Conservation (phyloP, 2,797 vertebrate genomes). For the Girardinus metallicus region DNA sequence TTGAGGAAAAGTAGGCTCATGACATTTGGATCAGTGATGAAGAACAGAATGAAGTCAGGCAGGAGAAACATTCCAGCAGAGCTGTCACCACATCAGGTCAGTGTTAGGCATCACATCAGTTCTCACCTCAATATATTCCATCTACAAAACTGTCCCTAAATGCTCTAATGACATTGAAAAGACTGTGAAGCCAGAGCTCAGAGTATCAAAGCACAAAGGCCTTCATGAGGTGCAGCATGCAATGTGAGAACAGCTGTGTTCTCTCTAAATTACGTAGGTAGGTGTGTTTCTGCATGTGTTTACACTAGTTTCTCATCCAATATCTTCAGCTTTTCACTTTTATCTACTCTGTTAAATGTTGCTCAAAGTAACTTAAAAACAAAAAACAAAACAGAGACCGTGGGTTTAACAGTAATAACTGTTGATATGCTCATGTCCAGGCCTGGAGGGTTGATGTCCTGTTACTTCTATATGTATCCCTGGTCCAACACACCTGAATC, state of each 20-base stretch:
- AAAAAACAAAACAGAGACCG: not conserved
- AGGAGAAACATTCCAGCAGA: not conserved
- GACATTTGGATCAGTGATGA: not conserved
- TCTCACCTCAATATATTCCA: not conserved
- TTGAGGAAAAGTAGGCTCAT: not conserved
- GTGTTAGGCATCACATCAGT: too few relatives aligned
- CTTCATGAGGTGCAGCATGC: not conserved
- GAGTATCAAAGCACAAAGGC: not conserved
- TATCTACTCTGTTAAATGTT: not conserved
- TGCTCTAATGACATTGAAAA: not conserved
- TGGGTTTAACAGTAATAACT: not conserved
- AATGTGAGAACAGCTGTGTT: not conserved
- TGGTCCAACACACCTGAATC: too few relatives aligned
- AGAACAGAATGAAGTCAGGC: not conserved
- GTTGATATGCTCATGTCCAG: not conserved
- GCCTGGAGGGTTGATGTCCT: too few relatives aligned
- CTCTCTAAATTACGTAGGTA: not conserved
- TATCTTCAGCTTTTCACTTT: not conserved
- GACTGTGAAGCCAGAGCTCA: not conserved
- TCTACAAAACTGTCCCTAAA: not conserved
- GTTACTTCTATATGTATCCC: too few relatives aligned
- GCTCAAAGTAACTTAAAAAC: not conserved
- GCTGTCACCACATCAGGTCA: not conserved
- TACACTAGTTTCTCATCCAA: not conserved
- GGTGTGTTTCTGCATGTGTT: too few relatives aligned